Evolutionary conservation across 2,797 vertebrate species (phyloP), one percentile per base, ranked within the genome.

Genomic region (Notoglanidium macrostoma): DNA sequence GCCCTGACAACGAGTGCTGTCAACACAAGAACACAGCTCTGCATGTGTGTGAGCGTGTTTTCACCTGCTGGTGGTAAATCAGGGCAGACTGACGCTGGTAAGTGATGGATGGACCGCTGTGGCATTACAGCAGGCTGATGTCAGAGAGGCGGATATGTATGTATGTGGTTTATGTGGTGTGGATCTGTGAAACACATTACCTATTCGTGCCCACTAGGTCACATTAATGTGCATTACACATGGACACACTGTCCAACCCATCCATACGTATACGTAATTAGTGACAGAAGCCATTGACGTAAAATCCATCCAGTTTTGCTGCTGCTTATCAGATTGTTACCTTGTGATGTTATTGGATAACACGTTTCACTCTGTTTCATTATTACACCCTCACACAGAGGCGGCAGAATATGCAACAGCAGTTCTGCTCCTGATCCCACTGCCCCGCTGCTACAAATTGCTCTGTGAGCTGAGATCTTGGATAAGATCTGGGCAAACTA

Each of bases 1-100:
- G 85, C 88, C 91, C 88, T 90, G 91, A 92, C 89, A 88, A 89
- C 91, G 67, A 90, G 84, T 74, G 63, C 88, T 86, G 86, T 90
- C 91, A 92, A 91, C 90, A 90, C 83, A 72, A 76, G 76, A 79
- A 51, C 82, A 23, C 61, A n/a, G 51, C 54, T 77, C 57, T 81
- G 70, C 32, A 65, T 76, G 81, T 68, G 84, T 26, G 68, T 57
- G 81, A 80, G 85, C n/a, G 23, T 81, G 19, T 55, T 85, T 85
- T 85, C 86, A 89, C 87, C 90, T 88, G 83, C 87, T 81, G 68
- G 83, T 70, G 86, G 72, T 91, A 86, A 88, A 89, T 80, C 85
- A 88, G 76, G 70, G 46, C 80, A 23, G 68, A 67, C 78, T 73
- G 88, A 65, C 72, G 29, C 72, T 54, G 55, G 63, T 76, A 72